Evolutionary conservation across 2,888 invertebrate genomes (phyloP), one percentile per base, ranked within the genome.

Genomic region (Meiosimyza platycephala): DNA sequence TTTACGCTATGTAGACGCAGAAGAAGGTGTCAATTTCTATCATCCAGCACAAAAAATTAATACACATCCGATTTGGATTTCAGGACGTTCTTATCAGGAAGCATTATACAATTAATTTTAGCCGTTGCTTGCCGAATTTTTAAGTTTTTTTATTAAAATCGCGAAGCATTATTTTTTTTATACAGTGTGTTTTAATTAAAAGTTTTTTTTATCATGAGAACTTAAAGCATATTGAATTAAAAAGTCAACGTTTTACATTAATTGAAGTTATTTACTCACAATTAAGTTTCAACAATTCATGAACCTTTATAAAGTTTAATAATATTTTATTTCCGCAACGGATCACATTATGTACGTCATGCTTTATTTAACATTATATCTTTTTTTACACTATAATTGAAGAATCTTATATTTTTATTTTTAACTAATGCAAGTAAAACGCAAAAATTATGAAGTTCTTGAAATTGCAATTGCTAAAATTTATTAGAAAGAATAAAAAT

Each of bases 41-140:
- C 79, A 80, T 74, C 75, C 75, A 11, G 71, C 60, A 18, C 80
- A 80, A 65, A 73, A 69, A 18, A 71, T 78, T 33, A 80, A 79
- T 74, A 72, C 72, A 0, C 72, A 74, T 66, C 80, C 79, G 4
- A 75, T 79, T 65, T 80, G 76, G 76, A 72, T 80, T 71, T 71
- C 75, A 12, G 79, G 79, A 1, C 76, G 78, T 55, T 74, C 79
- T 1, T 80, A 78, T 72, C 76, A 77, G 62, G 72, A 76, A 70
- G 76, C 78, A 9, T 74, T 78, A 71, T 79, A 74, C 65, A 76
- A 78, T 60, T 78, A 54, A 63, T 51, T 68, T 51, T 65, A 28
- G 59, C 64, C 47, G 33, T 55, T 22, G 62, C n/a, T 55, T 63
- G 47, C 13, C 28, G 28, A 28, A 50, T 62, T n/a, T 60, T 13